A percentile compares a stretch with the other conserved stretches of the same genome.
Evolutionary conservation across 2,888 invertebrate species (phyloP).

Genomic region (Ferdinandea cuprea): DNA sequence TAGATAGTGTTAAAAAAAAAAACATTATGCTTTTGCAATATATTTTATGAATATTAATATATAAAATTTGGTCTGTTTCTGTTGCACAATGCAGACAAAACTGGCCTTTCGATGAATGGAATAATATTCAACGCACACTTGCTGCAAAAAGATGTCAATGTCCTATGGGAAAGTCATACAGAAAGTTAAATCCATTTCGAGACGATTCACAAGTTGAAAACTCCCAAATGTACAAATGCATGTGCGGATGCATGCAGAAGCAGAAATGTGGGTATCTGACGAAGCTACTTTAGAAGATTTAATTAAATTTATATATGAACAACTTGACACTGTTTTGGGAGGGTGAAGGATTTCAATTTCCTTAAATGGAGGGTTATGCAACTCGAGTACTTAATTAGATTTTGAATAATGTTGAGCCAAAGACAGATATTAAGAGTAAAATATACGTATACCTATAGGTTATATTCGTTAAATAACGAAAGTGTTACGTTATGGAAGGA

Average conservation of each 20-base stretch:
- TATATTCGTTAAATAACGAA: too few species aligned
- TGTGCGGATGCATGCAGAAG: not conserved
- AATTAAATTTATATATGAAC: conserved; percentile 63
- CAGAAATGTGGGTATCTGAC: conserved; percentile 13
- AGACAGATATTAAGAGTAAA: not conserved
- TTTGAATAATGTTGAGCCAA: not conserved
- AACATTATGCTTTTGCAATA: conserved; percentile 2
- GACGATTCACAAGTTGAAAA: conserved; percentile 15
- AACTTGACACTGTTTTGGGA: conserved; percentile 7
- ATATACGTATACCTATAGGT: not conserved
- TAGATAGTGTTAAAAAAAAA: not conserved
- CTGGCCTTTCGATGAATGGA: not conserved
- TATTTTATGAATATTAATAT: not conserved
- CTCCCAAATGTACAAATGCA: not conserved
- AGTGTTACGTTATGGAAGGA: too few species aligned
- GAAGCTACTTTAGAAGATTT: conserved; percentile 52
- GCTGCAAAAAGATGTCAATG: conserved; percentile 2
- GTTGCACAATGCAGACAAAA: not conserved
- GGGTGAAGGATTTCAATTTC: conserved; percentile 22
- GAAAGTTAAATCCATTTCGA: conserved; percentile 11
- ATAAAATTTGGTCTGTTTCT: not conserved
- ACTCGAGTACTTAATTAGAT: conserved; percentile 14
- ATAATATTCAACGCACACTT: not conserved
- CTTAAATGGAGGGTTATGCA: not conserved
- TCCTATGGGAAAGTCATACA: conserved; percentile 10